Evolutionary conservation across 2,888 invertebrate species (phyloP).

Genomic region (Tenodera sinensis): DNA sequence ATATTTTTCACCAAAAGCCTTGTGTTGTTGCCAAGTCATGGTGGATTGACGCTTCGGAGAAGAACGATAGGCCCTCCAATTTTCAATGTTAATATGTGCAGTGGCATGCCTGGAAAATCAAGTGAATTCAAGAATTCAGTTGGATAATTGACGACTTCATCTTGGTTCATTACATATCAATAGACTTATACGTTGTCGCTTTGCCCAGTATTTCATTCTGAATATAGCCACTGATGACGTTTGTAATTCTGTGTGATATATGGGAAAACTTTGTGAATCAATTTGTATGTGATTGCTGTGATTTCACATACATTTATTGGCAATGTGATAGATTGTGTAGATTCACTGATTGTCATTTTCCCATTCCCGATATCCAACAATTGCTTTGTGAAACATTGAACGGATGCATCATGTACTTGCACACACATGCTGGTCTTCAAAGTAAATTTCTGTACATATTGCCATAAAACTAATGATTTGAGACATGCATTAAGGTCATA

Average conservation of each 20-base stretch:
- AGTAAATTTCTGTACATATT: no score
- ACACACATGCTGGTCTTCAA: not conserved
- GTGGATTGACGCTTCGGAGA: conserved; percentile 38
- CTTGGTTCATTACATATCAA: conserved; percentile 22
- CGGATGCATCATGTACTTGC: conserved; percentile 9
- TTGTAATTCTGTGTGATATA: conserved; percentile 18
- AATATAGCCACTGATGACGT: conserved; percentile 16
- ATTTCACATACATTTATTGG: conserved; percentile 16
- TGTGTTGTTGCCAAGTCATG: conserved; percentile 36
- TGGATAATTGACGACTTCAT: conserved; percentile 31
- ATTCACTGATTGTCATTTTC: conserved; percentile 19
- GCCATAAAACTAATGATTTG: not conserved
- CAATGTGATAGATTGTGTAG: conserved; percentile 19
- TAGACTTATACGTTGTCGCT: conserved; percentile 21
- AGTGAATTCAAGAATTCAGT: conserved; percentile 37
- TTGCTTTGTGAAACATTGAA: conserved; percentile 9
- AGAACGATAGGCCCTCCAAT: conserved; percentile 37
- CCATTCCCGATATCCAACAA: conserved; percentile 17
- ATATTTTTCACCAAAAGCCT: conserved; percentile 24
- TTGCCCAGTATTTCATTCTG: conserved; percentile 16
- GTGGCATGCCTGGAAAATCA: conserved; percentile 36
- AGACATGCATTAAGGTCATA: not conserved
- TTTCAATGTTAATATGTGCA: conserved; percentile 37
- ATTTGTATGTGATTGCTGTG: conserved; percentile 8
- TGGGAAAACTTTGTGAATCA: conserved; percentile 6